phyloP scores from a whole-genome alignment of 2,797 vertebrate genomes.

The Eospalax fontanierii region DNA sequence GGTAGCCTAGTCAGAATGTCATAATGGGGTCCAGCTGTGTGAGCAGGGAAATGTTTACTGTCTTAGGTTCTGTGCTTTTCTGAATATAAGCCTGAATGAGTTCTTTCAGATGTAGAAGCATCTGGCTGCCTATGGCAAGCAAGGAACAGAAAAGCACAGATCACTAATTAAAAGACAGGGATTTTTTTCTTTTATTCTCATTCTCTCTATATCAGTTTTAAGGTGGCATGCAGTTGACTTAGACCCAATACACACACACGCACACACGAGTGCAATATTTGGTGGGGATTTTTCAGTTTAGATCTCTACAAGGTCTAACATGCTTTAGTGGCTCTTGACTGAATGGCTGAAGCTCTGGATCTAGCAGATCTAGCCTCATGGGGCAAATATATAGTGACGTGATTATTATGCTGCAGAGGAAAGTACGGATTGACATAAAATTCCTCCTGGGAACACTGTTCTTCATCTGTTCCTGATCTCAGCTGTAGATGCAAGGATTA shows the following conservation, averaged over 20 bases:
- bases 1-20: background rate
- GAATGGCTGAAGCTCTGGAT: background rate
- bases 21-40: background rate
- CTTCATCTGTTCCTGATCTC: background rate
- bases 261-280: background rate
- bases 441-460: background rate
- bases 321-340: background rate
- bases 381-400: background rate
- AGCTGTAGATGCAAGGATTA: background rate
- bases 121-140: background rate
- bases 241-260: background rate
- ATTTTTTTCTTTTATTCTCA: background rate
- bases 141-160: background rate
- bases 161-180: background rate
- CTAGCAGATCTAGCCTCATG: background rate
- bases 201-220: background rate
- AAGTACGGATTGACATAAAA: background rate
- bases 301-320: background rate
- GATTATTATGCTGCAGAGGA: background rate
- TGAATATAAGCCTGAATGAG: background rate
- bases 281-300: slow-evolving; percentile 3
- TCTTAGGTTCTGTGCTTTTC: background rate
- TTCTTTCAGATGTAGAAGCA: background rate
- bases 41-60: background rate
- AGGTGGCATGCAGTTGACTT: background rate